Evolutionary conservation across 2,888 invertebrate species (phyloP), one percentile per base, ranked within the genome.

Genomic region (Endomychus coccineus): DNA sequence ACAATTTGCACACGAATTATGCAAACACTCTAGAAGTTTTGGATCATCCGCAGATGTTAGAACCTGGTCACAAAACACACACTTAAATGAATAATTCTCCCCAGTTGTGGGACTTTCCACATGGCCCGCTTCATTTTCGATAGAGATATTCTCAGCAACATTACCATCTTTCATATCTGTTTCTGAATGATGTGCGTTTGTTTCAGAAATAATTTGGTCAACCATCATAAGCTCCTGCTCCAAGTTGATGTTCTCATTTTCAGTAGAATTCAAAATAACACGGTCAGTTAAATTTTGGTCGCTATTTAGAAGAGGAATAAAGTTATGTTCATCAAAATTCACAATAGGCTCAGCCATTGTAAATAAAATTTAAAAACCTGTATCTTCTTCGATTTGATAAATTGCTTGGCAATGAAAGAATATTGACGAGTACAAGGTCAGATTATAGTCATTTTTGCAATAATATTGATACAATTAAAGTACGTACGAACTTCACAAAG

Each of bases 11-110:
- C 91, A 92, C 40, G 84, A 79, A 34, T 88, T 83, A 65, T 92
- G 91, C 49, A 92, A 72, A 62, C 91, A 92, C 66, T 88, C 88
- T 57, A 92, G 70, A 41, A 91, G 71, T 68, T 87, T 88, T 19
- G 90, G 87, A 28, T 74, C 71, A 55, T 79, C 78, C 23, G 64
- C 68, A 21, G 68, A 61, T 23, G 69, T 68, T 31, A 81, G 64
- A 25, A 66, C 52, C 52, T 71, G 70, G 36, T 64, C 64, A 51
- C 67, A 67, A 52, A 65, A 67, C 27, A 64, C 56, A 48, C 67
- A 67, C 46, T 65, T 67, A 38, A 60, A 65, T 27, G 57, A 54
- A 46, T 52, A 61, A 34, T 47, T 53, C 37, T 62, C 62, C 12
- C 57, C 59, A 7, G 65, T 64, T 16, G 66, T 61, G 5, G 64